Evolutionary conservation across 1,140 invertebrate species (phyloP).

Genomic region (Diabrotica virgifera): DNA sequence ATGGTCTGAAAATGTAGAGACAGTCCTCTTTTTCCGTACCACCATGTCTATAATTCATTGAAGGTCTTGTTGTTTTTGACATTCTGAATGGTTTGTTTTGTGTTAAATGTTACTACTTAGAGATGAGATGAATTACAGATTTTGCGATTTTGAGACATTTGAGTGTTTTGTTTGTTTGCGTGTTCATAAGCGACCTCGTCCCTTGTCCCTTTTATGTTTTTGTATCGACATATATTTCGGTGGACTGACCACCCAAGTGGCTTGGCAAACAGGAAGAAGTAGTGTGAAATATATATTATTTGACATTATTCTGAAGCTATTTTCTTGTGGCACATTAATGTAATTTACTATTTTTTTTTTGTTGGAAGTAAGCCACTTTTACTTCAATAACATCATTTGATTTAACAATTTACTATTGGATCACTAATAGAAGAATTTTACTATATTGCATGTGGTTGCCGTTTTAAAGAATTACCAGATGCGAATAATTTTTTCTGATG

Average conservation of each 20-base stretch:
- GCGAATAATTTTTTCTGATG: too few relatives aligned
- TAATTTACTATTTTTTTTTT: too few relatives aligned
- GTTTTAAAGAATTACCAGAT: too few relatives aligned
- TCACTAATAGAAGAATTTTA: too few relatives aligned
- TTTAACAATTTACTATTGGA: too few relatives aligned
- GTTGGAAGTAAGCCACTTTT: too few relatives aligned
- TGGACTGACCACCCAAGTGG: neutral
- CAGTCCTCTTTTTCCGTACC: neutral
- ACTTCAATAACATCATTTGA: too few relatives aligned
- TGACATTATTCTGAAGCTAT: too few relatives aligned
- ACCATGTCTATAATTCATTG: constrained; percentile 5
- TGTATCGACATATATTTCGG: neutral
- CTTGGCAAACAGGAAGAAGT: too few relatives aligned
- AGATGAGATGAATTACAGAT: constrained; percentile 6
- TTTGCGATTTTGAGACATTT: constrained; percentile 3
- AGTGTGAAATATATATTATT: too few relatives aligned
- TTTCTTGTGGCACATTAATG: too few relatives aligned
- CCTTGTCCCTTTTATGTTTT: constrained; percentile 2
- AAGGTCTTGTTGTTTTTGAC: constrained; percentile 10
- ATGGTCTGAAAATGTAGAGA: neutral
- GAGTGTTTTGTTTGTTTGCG: constrained; percentile 5
- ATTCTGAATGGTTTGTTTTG: constrained; percentile 9
- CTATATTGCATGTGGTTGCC: too few relatives aligned
- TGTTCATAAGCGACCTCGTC: neutral
- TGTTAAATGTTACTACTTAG: constrained; percentile 9